Base-by-base conservation (phyloP, 1,140 invertebrate genomes). In the Heterodera carotae region DNA sequence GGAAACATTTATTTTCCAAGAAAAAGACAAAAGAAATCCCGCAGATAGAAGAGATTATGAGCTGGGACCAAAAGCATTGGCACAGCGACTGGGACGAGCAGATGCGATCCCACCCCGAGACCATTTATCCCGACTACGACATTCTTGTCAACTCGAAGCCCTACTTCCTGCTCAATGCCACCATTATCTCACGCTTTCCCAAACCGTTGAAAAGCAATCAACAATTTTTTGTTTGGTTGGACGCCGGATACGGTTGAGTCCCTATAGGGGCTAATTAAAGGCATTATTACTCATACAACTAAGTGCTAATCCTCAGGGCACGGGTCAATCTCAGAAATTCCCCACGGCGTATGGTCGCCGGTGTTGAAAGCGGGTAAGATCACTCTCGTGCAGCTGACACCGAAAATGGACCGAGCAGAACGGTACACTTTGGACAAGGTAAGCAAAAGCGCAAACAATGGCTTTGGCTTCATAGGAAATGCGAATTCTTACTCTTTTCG, bases 131-230 rank as follows among this genome's bases (percentile, higher is more conserved):
- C 12, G 84, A 84, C 39, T 84, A 84, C 62, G 80, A 83, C 59
- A 71, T 84, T 76, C 56, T 85, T 7, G 84, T 85, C 67, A 84
- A 84, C 67, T 84, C 83, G 15, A 84, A 73, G 71, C 76, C 84
- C 3, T 85, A 84, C 60, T 70, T 84, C 59, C 69, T 84, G 29
- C 53, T 73, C 31, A 84, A 84, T 70, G 84, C 83, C 34, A 80
- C 82, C n/a, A 56, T 75, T 70, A 82, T 84, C 48, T 84, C 82
- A n/a, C 59, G 34, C n/a, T 83, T 78, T 79, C 25, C 15, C 10
- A 78, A 78, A 60, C 71, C 71, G 31, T 60, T 33, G 36, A 31
- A n/a, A 15, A 59, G 31, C 29, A 34, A 29, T 31, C 56, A 72
- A 25, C 68, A 75, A 79, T 33, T 83, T 53, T 83, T 83, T 76